Percentiles rank a stretch among this genome's conserved stretches.
phyloP scores from a whole-genome alignment of 2,888 invertebrate species.

The Drosophila paramelanica region DNA sequence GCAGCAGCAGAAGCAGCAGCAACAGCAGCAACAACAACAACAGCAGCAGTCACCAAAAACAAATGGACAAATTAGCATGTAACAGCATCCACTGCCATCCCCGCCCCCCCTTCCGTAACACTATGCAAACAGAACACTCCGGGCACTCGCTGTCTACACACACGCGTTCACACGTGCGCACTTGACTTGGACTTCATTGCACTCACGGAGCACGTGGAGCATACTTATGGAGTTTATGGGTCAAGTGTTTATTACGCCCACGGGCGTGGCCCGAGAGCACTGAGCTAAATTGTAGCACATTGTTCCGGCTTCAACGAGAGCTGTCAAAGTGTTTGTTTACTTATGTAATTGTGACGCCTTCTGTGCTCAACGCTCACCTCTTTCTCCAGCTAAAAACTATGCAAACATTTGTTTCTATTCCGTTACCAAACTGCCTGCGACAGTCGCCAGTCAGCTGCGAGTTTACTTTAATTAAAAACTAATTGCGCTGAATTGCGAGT shows the following conservation, averaged over 20 bases:
- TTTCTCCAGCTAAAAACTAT: slow-evolving; percentile 3
- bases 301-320: slow-evolving; percentile 49
- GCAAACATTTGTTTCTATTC: slow-evolving; percentile 24
- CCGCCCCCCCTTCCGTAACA: not conserved
- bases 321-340: slow-evolving; percentile 73
- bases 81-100: slow-evolving; percentile 22
- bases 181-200: slow-evolving; percentile 80
- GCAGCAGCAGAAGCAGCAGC: slow-evolving; percentile 8
- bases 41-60: slow-evolving; percentile 48
- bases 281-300: slow-evolving; percentile 75
- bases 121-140: not conserved
- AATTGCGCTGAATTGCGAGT: slow-evolving; percentile 47
- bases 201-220: slow-evolving; percentile 65
- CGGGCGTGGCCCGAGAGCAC: slow-evolving; percentile 62
- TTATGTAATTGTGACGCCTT: slow-evolving; percentile 77
- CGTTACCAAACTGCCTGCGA: not conserved
- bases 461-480: slow-evolving; percentile 57
- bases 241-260: slow-evolving; percentile 80
- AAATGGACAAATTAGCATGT: slow-evolving; percentile 78
- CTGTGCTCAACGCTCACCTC: slow-evolving; percentile 33
- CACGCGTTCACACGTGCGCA: slow-evolving; percentile 61
- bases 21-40: too few species aligned
- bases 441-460: slow-evolving; percentile 9
- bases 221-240: slow-evolving; percentile 76
- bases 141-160: slow-evolving; percentile 15